Evolutionary conservation across 2,797 vertebrate species (phyloP).

Genomic region (Hipposideros larvatus): DNA sequence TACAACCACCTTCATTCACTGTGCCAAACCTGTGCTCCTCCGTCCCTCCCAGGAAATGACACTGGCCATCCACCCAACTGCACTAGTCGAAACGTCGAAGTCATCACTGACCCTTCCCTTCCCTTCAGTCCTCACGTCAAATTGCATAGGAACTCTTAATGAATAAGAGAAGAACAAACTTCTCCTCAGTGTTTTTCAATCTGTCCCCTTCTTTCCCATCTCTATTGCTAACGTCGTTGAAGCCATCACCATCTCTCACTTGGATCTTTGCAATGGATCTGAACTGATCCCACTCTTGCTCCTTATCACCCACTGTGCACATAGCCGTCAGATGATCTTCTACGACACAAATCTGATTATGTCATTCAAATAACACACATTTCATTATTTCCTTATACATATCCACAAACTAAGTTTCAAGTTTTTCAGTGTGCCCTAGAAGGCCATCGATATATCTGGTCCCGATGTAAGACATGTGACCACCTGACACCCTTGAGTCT

Average conservation of each 20-base stretch:
- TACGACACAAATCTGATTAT: neutral
- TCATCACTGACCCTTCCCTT: neutral
- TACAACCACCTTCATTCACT: neutral
- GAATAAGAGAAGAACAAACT: neutral
- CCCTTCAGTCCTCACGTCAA: neutral
- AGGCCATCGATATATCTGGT: neutral
- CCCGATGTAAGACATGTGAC: neutral
- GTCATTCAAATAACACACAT: neutral
- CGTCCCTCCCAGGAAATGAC: neutral
- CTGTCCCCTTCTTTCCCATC: neutral
- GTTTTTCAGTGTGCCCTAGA: neutral
- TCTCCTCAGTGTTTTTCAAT: neutral
- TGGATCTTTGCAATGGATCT: neutral
- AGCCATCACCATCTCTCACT: neutral
- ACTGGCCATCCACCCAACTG: neutral
- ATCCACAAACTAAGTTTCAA: conserved; percentile 35
- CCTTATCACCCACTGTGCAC: neutral
- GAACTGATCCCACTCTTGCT: neutral
- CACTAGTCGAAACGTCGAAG: neutral
- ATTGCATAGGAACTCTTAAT: neutral
- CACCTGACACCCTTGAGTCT: too few species aligned
- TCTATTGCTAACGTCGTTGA: neutral
- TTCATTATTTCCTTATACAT: neutral
- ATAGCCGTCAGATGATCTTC: neutral
- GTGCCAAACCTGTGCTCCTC: neutral